Base-by-base conservation (phyloP, 2,797 vertebrate genomes). In the Dryobates pubescens region DNA sequence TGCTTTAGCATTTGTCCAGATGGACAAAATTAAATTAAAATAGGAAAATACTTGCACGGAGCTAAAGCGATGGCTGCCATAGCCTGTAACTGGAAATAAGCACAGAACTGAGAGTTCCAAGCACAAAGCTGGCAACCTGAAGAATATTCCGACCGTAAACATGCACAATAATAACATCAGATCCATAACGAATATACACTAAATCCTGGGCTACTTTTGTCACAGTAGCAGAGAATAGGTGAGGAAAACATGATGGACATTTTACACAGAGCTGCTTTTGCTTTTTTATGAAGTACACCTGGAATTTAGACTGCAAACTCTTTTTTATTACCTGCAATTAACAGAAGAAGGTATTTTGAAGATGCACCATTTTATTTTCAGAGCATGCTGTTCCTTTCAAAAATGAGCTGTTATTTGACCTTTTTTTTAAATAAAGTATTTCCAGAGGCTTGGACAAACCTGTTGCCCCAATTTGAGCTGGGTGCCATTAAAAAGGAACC, bases 21-120 rank as follows among this genome's bases (percentile, higher is more conserved):
- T 49, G 23, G 56, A 36, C 27, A 82, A 20, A 86, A 73, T 84
- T 88, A 84, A 85, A 88, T 13, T 58, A 10, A 65, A 87, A 54
- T 16, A 74, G 47, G 29, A 74, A 79, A 54, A 64, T 82, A 56
- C 19, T 86, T 24, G 17, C 47, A 20, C 34, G 62, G 56, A 90
- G 41, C 58, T 5, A 20, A 3, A 69, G 13, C 10, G 71, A 30
- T 79, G 0, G 0, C 56, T 90, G 34, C 80, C 29, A 13, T 27
- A 89, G 47, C 7, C 77, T 57, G 2, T 3, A 47, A 38, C 8
- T 32, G 61, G 82, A 86, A 84, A 47, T 56, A 82, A 53, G 22
- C 12, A 24, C 49, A 24, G 49, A 51, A 24, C 7, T 24, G 49
- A 51, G 49, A 51, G 12, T 7, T 13, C 23, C 49, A 51, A 24